Base-by-base conservation (phyloP, 2,888 invertebrate genomes). In the Oligia fasciuncula region DNA sequence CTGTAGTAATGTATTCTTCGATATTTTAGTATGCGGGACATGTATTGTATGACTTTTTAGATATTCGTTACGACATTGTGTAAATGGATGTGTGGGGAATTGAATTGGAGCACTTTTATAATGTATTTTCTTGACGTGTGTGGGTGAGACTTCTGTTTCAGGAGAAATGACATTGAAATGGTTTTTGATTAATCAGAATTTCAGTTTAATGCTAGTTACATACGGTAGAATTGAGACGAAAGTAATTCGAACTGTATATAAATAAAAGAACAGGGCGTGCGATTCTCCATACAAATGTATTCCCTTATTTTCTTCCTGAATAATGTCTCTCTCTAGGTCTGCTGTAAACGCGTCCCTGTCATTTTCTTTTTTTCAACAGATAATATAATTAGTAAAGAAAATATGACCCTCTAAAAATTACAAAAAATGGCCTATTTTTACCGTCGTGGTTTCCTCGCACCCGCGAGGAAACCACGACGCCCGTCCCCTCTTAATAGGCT, bases 21-120 rank as follows among this genome's bases (percentile, higher is more conserved):
- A 11, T 67, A 71, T 67, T 88, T 87, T 80, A 43, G 78, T 85
- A 88, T 88, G 83, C 89, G 80, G 76, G 74, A 83, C 72, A 71
- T 13, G 76, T 83, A 66, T 46, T 71, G 77, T 77, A 77, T 77
- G 78, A 77, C 77, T 77, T 82, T 73, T 82, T 71, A 78, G 67
- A 69, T 51, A 77, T 60, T 73, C 63, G 70, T 81, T 80, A 84
- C 79, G 72, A 75, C 69, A 79, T 69, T 79, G 29, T 67, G 4
- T 49, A 19, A 17, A 19, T 60, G n/a, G 4, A 68, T 65, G 73
- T 49, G 13, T 76, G 29, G 63, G 43, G 17, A 29, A 63, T 72
- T 72, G 35, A 77, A 63, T 72, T 82, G 70, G 70, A 67, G 62
- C 19, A 74, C 2, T 68, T 79, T 73, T 66, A 23, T 23, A 35